These are phyloP conservation scores for Sesamia inferens DNA, from an alignment of 2,888 invertebrate genomes.

Conservation along the genomic window DNA sequence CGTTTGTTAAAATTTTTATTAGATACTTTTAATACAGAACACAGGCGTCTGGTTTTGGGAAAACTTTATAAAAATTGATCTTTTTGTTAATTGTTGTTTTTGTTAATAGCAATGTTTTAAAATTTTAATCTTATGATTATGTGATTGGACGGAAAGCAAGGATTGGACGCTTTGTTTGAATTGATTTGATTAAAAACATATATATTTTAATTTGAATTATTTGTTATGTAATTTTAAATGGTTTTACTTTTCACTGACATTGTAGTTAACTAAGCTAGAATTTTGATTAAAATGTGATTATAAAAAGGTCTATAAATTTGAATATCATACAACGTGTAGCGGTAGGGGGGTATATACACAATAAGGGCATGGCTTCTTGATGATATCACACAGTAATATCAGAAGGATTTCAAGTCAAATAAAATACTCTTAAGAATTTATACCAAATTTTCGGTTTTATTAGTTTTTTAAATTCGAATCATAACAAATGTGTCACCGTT, in stretches of 20 bases:
- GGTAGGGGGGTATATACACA: too few species aligned
- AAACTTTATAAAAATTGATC: neutral
- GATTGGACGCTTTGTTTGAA: neutral
- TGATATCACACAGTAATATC: too few species aligned
- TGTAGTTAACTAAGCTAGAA: constrained; percentile 4
- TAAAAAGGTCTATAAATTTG: constrained; percentile 9
- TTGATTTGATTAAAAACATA: neutral
- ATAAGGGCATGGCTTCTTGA: too few species aligned
- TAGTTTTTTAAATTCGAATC: too few species aligned
- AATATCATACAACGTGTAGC: neutral
- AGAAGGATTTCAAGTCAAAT: too few species aligned
- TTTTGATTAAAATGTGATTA: constrained; percentile 17
- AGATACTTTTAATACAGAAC: neutral
- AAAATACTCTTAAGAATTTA: too few species aligned
- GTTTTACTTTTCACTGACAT: neutral
- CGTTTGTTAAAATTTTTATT: neutral
- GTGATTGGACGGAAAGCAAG: neutral
- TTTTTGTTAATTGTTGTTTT: constrained; percentile 3
- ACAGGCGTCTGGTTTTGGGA: neutral
- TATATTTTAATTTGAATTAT: neutral
- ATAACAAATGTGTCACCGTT: too few species aligned
- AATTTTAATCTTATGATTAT: constrained; percentile 8
- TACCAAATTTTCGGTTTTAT: too few species aligned
- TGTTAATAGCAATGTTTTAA: neutral
- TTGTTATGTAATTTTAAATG: neutral